phyloP scores from a whole-genome alignment of 2,113 vertebrate genomes.

The Menidia beryllina region DNA sequence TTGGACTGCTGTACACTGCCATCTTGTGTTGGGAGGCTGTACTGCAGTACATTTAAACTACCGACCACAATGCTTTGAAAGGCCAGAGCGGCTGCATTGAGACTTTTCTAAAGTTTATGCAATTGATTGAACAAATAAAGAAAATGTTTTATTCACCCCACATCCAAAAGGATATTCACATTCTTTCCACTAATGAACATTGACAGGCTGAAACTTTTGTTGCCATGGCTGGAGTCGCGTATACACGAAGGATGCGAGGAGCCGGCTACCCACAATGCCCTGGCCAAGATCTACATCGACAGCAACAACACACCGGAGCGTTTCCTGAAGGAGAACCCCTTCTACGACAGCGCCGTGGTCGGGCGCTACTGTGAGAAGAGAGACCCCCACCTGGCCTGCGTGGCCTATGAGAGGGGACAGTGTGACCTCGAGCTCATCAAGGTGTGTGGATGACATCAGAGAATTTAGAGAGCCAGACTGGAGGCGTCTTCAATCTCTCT shows the following conservation, averaged over 20 bases:
- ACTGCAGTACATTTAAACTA: no score
- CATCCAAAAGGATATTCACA: no score
- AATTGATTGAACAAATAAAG: no score
- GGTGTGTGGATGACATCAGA: constrained; percentile 68
- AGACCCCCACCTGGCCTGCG: constrained; percentile 91
- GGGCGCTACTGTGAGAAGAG: constrained; percentile 92
- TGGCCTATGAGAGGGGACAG: constrained; percentile 91
- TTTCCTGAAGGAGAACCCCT: constrained; percentile 91
- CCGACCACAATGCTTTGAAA: no score
- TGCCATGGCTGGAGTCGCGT: constrained; percentile 91
- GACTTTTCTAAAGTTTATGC: neutral
- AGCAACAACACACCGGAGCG: constrained; percentile 91
- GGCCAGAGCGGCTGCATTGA: neutral
- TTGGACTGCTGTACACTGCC: constrained; percentile 14
- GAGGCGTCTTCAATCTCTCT: neutral
- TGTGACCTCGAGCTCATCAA: constrained; percentile 94
- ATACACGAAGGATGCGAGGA: constrained; percentile 93
- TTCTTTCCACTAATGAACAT: neutral
- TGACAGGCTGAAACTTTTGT: constrained; percentile 88
- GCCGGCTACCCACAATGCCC: constrained; percentile 91
- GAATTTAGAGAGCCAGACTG: neutral
- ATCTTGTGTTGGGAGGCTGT: constrained; percentile 12
- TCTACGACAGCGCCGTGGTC: constrained; percentile 90
- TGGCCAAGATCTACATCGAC: constrained; percentile 95
- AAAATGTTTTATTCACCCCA: neutral